Conservation (phyloP, 2,888 invertebrate species). For the Phyllotreta striolata region DNA sequence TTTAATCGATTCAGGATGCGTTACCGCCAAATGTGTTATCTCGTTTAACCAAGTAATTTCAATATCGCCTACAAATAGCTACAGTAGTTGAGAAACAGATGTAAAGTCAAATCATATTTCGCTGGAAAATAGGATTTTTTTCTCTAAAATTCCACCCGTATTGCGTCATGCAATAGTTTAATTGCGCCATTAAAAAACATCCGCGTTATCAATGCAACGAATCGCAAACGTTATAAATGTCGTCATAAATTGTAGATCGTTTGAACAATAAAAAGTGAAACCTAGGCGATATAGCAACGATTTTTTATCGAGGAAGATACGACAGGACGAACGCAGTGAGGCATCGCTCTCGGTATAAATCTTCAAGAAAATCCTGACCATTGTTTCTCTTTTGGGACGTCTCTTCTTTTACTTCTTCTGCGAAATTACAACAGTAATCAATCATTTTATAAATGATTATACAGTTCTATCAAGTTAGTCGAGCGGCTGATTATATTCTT, state of each 20-base stretch:
- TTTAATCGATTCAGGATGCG: conserved; percentile 21
- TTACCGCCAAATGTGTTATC: conserved; percentile 14
- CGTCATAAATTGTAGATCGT: too few relatives aligned
- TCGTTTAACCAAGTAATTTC: conserved; percentile 2
- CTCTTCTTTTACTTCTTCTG: neutral
- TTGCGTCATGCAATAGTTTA: too few relatives aligned
- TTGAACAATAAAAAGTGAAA: too few relatives aligned
- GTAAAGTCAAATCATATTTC: too few relatives aligned
- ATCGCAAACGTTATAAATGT: too few relatives aligned
- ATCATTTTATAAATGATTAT: conserved; percentile 23
- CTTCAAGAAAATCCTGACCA: conserved; percentile 16
- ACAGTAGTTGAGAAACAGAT: too few relatives aligned
- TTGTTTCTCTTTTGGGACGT: conserved; percentile 15
- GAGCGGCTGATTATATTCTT: conserved; percentile 22
- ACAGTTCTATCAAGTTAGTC: conserved; percentile 21
- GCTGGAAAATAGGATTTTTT: too few relatives aligned
- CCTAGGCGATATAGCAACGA: neutral
- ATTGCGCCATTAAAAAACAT: too few relatives aligned
- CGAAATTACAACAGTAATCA: conserved; percentile 23
- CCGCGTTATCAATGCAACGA: too few relatives aligned
- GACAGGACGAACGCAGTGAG: neutral
- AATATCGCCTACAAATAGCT: too few relatives aligned
- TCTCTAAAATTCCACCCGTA: too few relatives aligned
- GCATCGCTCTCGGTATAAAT: conserved; percentile 18
- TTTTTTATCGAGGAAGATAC: conserved; percentile 2